phyloP scores from a whole-genome alignment of 1,140 invertebrate genomes.

The Heliconius himera region DNA sequence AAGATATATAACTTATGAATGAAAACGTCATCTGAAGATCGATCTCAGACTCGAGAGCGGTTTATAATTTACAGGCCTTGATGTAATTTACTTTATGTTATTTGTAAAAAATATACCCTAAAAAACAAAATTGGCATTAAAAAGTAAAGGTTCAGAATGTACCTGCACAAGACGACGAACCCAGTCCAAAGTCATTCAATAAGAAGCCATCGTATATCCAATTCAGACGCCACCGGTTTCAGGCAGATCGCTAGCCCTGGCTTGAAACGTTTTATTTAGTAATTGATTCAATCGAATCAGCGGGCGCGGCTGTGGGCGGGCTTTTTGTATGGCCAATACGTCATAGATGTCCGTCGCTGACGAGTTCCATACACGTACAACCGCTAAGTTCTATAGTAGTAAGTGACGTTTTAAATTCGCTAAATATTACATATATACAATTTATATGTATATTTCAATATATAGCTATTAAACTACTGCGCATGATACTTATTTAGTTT shows the following conservation, averaged over 20 bases:
- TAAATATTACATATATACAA: background rate
- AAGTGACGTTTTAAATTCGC: slow-evolving; percentile 8
- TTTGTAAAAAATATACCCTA: too few relatives aligned
- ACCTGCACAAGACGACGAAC: background rate
- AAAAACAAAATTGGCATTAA: too few relatives aligned
- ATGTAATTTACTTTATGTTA: too few relatives aligned
- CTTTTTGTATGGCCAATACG: background rate
- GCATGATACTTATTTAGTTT: background rate
- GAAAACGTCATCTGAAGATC: too few relatives aligned
- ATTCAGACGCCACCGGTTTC: slow-evolving; percentile 15
- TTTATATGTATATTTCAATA: too few relatives aligned
- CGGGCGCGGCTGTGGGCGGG: slow-evolving; percentile 49
- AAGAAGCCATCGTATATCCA: background rate
- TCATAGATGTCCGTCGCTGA: slow-evolving; percentile 1
- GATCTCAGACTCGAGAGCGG: background rate
- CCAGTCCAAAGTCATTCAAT: background rate
- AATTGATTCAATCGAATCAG: slow-evolving; percentile 48
- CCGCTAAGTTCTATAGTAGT: background rate
- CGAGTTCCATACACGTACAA: background rate
- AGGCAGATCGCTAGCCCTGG: slow-evolving; percentile 28
- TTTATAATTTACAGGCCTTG: too few relatives aligned
- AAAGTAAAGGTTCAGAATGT: background rate
- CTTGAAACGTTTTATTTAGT: slow-evolving; percentile 37
- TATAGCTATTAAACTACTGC: background rate
- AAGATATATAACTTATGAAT: too few relatives aligned